Base-by-base conservation (phyloP, 2,888 invertebrate species). In the Hedya salicella region DNA sequence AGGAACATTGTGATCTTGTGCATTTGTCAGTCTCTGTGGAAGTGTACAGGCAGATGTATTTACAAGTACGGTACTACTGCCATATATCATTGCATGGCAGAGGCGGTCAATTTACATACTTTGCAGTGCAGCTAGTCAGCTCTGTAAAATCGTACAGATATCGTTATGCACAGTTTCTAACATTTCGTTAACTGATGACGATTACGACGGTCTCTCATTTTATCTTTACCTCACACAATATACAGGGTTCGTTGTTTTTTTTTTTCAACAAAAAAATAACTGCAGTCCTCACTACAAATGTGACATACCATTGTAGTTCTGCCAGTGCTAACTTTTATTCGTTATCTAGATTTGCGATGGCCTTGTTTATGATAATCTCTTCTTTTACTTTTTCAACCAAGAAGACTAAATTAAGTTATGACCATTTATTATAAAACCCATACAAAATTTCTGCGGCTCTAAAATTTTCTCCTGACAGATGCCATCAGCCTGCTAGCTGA, bases 401-500 rank as follows among this genome's bases (percentile, higher is more conserved):
- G 9, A 50, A 14, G 52, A 17, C 8, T 39, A 50, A 57, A 39
- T 49, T 14, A 19, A 52, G 25, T 17, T 48, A 19, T 59, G 39
- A 53, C 60, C 60, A 60, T 60, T 53, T 59, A 25, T 49, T 49
- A 21, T 36, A 59, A 59, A 21, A 48, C 17, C 19, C 46, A 57
- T 50, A 53, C 46, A 53, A 52, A 46, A 40, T 19, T 73, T 71
- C 68, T 69, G 73, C 72, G 75, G 75, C 75, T 80, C 78, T 82
- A 79, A 82, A 87, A 80, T 82, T 82, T 83, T 82, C 81, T 68
- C 77, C 70, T 79, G 80, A 79, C 78, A 79, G 68, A n/a, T n/a
- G n/a, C n/a, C n/a, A n/a, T n/a, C n/a, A n/a, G n/a, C n/a, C 75
- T 78, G 83, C 86, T 84, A 83, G 81, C 73, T 71, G 79, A n/a